Base-by-base conservation (phyloP, 2,113 vertebrate species). In the Epinephelus cyanopodus region DNA sequence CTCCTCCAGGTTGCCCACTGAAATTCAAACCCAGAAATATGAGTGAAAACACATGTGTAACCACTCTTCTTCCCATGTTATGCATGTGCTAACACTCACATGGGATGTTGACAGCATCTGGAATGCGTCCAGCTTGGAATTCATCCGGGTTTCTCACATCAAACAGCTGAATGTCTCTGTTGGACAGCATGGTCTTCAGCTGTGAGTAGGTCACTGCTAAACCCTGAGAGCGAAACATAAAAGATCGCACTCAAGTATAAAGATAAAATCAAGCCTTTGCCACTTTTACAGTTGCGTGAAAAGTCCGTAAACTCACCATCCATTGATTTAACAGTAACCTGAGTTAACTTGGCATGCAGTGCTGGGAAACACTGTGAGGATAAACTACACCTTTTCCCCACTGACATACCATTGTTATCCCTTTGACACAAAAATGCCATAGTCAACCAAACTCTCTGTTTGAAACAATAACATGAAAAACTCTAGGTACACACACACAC, bases 121-220 rank as follows among this genome's bases (percentile, higher is more conserved):
- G 74, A 27, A 96, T 96, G 6, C 27, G 83, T 3, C 96, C 96
- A 1, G 73, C 92, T 56, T 91, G 84, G 81, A 93, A 92, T 68
- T 96, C 95, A 39, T 95, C 95, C 0, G 90, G 92, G 18, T 84
- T 92, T 52, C 95, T 91, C 66, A 96, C 94, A 3, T 96, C 95
- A 67, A 95, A 93, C 7, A 96, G 84, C 73, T 94, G 93, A 69
- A 94, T 45, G 37, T 81, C 82, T 18, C 70, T 74, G 17, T 21
- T 81, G 57, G 85, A 64, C 79, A 95, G 57, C 93, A 95, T 94
- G 17, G 52, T 68, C 83, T 93, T 94, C 72, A 96, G 84, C 82
- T 96, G 93, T 0, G 92, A 53, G 78, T 94, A 86, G 6, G 92
- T 92, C 88, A 96, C 94, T 58, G 92, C 92, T 29, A 85, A 90